Percentiles rank a stretch among this genome's conserved stretches.
phyloP scores from a whole-genome alignment of 2,113 vertebrate species.

The Gymnocephalus cernua region DNA sequence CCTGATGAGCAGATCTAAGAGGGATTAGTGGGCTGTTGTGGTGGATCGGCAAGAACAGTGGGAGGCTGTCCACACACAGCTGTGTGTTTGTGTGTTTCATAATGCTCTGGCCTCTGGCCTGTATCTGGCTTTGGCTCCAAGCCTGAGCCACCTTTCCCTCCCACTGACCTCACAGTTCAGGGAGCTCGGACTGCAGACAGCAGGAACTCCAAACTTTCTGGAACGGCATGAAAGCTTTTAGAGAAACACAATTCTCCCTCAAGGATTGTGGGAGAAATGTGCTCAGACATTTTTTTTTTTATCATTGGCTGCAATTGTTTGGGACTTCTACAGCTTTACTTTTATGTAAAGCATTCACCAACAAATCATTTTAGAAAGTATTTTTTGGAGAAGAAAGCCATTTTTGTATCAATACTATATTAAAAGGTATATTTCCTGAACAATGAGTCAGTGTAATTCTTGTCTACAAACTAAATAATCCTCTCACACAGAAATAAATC shows the following conservation, averaged over 20 bases:
- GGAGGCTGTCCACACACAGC: slow-evolving; percentile 82
- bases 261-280: slow-evolving; percentile 47
- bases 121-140: slow-evolving; percentile 64
- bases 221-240: slow-evolving; percentile 68
- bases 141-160: slow-evolving; percentile 65
- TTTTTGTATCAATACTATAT: background rate
- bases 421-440: background rate
- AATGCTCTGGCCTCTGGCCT: slow-evolving; percentile 72
- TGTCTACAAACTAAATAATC: slow-evolving; percentile 4
- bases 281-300: slow-evolving; percentile 40
- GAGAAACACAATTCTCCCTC: slow-evolving; percentile 69
- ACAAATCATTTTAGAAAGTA: background rate
- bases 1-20: slow-evolving; percentile 77
- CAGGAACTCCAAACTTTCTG: slow-evolving; percentile 65
- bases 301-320: background rate
- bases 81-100: slow-evolving; percentile 82
- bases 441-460: background rate
- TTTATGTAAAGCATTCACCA: slow-evolving; percentile 13
- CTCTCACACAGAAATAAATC: slow-evolving; percentile 9
- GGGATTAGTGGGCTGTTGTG: slow-evolving; percentile 80
- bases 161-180: slow-evolving; percentile 68
- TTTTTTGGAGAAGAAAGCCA: background rate
- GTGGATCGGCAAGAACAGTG: slow-evolving; percentile 71
- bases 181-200: slow-evolving; percentile 59
- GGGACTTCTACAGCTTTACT: slow-evolving; percentile 21